Evolutionary conservation across 1,140 invertebrate genomes (phyloP).

Genomic region (Onthophagus taurus): DNA sequence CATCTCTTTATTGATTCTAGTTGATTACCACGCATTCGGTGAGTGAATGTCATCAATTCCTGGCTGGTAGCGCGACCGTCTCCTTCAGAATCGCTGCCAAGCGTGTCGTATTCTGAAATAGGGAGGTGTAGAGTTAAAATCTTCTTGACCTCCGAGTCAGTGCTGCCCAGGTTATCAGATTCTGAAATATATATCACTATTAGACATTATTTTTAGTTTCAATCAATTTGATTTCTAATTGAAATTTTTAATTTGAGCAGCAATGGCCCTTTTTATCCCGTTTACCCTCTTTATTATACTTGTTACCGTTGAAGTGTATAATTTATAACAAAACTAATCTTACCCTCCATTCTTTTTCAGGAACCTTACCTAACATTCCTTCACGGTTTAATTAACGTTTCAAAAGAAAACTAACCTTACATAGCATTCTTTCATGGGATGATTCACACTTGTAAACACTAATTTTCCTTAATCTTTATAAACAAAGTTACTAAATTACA

Average conservation of each 20-base stretch:
- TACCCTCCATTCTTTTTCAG: too few relatives aligned
- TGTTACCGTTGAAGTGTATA: too few relatives aligned
- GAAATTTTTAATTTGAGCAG: conserved; percentile 21
- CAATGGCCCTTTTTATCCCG: conserved; percentile 28
- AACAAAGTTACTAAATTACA: too few relatives aligned
- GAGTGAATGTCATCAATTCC: conserved; percentile 49
- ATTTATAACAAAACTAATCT: too few relatives aligned
- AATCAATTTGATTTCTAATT: too few relatives aligned
- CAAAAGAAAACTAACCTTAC: not conserved
- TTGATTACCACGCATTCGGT: conserved; percentile 44
- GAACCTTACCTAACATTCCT: not conserved
- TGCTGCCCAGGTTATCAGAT: conserved; percentile 76
- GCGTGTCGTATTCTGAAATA: conserved; percentile 78
- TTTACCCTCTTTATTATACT: too few relatives aligned
- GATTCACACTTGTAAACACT: too few relatives aligned
- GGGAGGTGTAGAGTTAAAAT: conserved; percentile 79
- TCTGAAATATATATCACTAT: conserved; percentile 58
- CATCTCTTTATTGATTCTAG: not conserved
- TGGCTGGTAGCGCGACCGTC: conserved; percentile 45
- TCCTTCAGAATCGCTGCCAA: conserved; percentile 64
- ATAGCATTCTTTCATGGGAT: too few relatives aligned
- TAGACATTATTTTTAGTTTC: too few relatives aligned
- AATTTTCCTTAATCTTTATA: too few relatives aligned
- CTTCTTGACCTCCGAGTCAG: conserved; percentile 80
- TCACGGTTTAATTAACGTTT: too few relatives aligned